phyloP scores from a whole-genome alignment of 2,113 vertebrate genomes.

The Odocoileus virginianus region DNA sequence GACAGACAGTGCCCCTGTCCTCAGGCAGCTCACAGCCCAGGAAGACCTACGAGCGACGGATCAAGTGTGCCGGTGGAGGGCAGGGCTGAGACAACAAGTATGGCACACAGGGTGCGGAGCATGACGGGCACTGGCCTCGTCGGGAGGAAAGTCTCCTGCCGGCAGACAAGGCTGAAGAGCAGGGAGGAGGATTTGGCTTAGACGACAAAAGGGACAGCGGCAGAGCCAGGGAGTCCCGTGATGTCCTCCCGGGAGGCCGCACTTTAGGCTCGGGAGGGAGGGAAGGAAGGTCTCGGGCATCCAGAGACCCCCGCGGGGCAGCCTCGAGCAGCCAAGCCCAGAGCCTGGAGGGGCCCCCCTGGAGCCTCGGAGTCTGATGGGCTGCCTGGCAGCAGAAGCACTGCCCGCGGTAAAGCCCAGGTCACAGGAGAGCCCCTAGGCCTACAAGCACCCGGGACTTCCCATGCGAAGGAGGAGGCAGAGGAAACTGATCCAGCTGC shows the following conservation, averaged over 20 bases:
- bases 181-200: not conserved
- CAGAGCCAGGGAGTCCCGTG: not conserved
- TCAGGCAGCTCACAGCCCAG: not conserved
- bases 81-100: not conserved
- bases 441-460: not conserved
- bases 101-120: not conserved
- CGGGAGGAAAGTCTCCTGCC: not conserved
- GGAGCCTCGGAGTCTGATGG: not conserved
- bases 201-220: not conserved
- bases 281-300: not conserved
- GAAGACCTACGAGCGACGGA: not conserved
- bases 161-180: not conserved
- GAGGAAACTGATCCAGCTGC: constrained; percentile 22
- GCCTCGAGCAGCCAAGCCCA: not conserved
- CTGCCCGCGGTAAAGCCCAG: not conserved
- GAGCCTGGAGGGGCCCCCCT: not conserved
- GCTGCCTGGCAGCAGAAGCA: not conserved
- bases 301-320: not conserved
- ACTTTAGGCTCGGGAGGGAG: not conserved
- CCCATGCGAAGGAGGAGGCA: not conserved
- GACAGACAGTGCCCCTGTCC: not conserved
- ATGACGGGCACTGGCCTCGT: no score
- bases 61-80: no score
- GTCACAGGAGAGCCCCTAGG: not conserved
- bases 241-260: not conserved